Evolutionary conservation across 2,888 invertebrate species (phyloP).

Genomic region (Lithophane semibrunnea): DNA sequence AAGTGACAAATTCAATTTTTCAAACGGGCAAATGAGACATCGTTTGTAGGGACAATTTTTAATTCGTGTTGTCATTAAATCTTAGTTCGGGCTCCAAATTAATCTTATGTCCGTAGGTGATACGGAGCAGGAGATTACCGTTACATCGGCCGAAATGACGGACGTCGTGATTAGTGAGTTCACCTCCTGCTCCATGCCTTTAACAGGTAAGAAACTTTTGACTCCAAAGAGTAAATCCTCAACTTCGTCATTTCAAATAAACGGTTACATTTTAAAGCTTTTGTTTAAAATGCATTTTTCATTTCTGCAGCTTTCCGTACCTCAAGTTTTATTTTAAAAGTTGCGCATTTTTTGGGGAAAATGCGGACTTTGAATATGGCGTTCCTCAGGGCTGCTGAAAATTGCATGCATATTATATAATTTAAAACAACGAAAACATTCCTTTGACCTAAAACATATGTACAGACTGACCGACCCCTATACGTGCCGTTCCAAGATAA

Average conservation of each 20-base stretch:
- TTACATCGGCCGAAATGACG: too few relatives aligned
- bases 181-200: too few relatives aligned
- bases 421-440: not conserved
- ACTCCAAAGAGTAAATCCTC: not conserved
- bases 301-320: not conserved
- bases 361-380: not conserved
- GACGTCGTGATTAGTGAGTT: too few relatives aligned
- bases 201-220: not conserved
- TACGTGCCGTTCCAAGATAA: conserved; percentile 25
- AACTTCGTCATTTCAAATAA: not conserved
- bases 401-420: not conserved
- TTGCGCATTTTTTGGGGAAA: not conserved
- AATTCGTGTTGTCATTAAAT: too few relatives aligned
- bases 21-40: too few relatives aligned
- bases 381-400: not conserved
- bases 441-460: conserved; percentile 6
- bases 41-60: too few relatives aligned
- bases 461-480: conserved; percentile 16
- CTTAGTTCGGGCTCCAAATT: too few relatives aligned
- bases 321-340: not conserved
- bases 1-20: too few relatives aligned
- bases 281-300: not conserved
- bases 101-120: too few relatives aligned
- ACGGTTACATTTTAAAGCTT: too few relatives aligned
- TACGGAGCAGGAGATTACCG: too few relatives aligned